phyloP scores from a whole-genome alignment of 2,888 invertebrate genomes.

The Leuctra nigra region DNA sequence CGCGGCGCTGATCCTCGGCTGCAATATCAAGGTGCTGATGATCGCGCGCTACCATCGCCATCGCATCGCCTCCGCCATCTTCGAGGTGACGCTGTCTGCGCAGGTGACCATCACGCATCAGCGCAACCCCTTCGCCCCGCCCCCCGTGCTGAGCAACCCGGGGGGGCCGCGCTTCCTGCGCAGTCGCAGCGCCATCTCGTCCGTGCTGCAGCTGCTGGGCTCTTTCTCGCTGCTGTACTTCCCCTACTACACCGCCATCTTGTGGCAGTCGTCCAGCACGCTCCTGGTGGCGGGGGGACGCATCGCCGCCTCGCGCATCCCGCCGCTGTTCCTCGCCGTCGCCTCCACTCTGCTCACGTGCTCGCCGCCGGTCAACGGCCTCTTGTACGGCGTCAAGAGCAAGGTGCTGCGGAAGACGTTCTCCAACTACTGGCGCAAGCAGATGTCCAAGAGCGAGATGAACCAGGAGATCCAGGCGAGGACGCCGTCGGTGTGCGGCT shows the following conservation, averaged over 20 bases:
- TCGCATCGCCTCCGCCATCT: slow-evolving; percentile 76
- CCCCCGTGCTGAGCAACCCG: slow-evolving; percentile 36
- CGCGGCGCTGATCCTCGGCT: slow-evolving; percentile 59
- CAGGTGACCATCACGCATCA: slow-evolving; percentile 80
- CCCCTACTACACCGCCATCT: slow-evolving; percentile 63
- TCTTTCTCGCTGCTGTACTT: slow-evolving; percentile 65
- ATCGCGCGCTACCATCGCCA: slow-evolving; percentile 67
- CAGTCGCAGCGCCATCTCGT: slow-evolving; percentile 54
- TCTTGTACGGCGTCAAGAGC: slow-evolving; percentile 70
- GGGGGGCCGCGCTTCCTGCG: slow-evolving; percentile 37
- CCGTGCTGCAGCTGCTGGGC: slow-evolving; percentile 64
- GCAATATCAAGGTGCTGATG: slow-evolving; percentile 56
- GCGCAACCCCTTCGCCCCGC: slow-evolving; percentile 68
- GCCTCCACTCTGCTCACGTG: slow-evolving; percentile 60
- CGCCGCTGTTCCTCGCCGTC: slow-evolving; percentile 48
- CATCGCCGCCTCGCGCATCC: slow-evolving; percentile 37
- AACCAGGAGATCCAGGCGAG: slow-evolving; percentile 75
- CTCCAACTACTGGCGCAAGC: slow-evolving; percentile 69
- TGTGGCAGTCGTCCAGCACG: slow-evolving; percentile 53
- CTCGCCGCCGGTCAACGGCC: slow-evolving; percentile 67
- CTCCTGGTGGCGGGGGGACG: slow-evolving; percentile 23
- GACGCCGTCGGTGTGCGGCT: slow-evolving; percentile 71
- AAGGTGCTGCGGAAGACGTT: slow-evolving; percentile 63
- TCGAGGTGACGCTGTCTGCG: slow-evolving; percentile 75
- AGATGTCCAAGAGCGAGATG: slow-evolving; percentile 70